Evolutionary conservation across 2,113 vertebrate species (phyloP), one percentile per base, ranked within the genome.

Genomic region (Leuciscus idus): DNA sequence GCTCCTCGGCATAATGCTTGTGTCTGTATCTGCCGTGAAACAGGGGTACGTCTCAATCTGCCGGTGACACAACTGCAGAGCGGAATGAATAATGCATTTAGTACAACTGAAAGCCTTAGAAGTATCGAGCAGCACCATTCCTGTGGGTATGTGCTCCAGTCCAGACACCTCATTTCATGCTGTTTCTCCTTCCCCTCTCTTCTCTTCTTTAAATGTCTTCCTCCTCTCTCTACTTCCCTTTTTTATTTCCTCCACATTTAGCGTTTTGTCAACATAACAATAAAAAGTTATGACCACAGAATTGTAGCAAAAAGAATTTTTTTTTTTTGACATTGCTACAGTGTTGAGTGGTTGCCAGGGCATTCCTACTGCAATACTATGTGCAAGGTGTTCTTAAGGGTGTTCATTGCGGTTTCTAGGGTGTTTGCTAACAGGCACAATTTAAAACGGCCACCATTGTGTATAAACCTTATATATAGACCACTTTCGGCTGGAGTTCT

Each of bases 61-160:
- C 52, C 30, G 11, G 48, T 23, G 48, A 88, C 79, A 83, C 81
- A 75, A 61, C 55, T 76, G 79, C 79, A 55, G 81, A 78, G 88
- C 43, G 28, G 48, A 52, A 91, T 91, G 85, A 90, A 92, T 92
- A 91, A 90, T 88, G 84, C 83, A 92, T 79, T 73, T 81, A 86
- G 87, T 85, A 85, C 73, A 83, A 90, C 82, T 85, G 82, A 87
- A 89, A 86, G 77, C 84, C 89, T 92, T 80, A 89, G 86, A 89
- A 89, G 85, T 85, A 89, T 85, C 33, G 75, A 88, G 88, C 84
- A 75, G 59, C 2, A 68, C 73, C 46, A 12, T 86, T 89, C 83
- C 88, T 89, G 72, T 46, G 43, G 73, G 55, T 57, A 85, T 73
- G 73, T 83, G 77, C 77, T 78, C 23, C 39, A 87, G 83, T 78